Percentiles rank a stretch among this genome's conserved stretches.
These are phyloP conservation scores for Heliconius cydno DNA, from an alignment of 2,888 invertebrate species.

Conservation along the genomic window DNA sequence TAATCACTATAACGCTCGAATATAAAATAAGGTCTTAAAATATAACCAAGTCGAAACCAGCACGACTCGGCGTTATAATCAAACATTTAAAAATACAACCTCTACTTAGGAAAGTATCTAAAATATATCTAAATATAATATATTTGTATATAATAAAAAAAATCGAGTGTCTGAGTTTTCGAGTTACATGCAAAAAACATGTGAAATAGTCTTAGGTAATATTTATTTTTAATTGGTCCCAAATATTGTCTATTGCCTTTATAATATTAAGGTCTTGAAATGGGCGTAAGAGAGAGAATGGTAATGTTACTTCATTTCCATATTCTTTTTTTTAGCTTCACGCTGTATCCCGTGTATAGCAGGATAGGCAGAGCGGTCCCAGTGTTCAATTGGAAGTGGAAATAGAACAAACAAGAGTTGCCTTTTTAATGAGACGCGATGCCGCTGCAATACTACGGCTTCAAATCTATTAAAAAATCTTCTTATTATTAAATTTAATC, in stretches of 20 bases:
- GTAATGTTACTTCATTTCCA: no score
- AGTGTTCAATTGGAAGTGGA: no score
- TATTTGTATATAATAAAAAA: not conserved
- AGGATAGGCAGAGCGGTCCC: no score
- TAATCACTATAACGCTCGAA: not conserved
- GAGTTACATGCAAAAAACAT: not conserved
- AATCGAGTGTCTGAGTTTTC: not conserved
- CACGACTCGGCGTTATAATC: slow-evolving; percentile 50
- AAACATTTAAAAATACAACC: slow-evolving; percentile 33
- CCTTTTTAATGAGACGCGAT: no score
- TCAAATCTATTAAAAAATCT: no score
- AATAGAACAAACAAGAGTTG: no score
- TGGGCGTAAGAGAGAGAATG: not conserved
- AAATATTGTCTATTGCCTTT: not conserved
- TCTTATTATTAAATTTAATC: no score
- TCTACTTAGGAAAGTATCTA: slow-evolving; percentile 13
- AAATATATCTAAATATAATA: not conserved
- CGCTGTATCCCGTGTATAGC: no score
- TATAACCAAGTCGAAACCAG: slow-evolving; percentile 55
- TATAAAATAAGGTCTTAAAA: slow-evolving; percentile 6
- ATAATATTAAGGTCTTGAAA: not conserved
- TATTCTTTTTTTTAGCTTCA: no score
- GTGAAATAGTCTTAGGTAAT: not conserved
- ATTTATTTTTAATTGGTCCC: not conserved
- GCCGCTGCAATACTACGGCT: no score